Evolutionary conservation across 64 coral and sea anemone genomes (phyloP).

Genomic region (Catalaphyllia jardinei): DNA sequence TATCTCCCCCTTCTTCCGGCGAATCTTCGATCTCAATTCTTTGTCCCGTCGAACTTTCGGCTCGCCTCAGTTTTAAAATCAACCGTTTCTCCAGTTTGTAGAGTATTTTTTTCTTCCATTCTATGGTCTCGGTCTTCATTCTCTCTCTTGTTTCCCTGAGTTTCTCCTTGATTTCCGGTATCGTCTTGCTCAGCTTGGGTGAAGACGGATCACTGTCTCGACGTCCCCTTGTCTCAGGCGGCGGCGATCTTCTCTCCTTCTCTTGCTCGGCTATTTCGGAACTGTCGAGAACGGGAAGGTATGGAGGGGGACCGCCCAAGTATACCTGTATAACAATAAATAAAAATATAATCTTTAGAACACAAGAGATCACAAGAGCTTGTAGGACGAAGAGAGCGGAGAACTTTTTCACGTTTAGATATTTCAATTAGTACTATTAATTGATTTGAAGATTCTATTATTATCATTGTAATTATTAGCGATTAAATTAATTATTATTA

Average conservation of each 20-base stretch:
- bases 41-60: slow-evolving; percentile 19
- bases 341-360: too few species aligned
- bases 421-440: too few species aligned
- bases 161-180: slow-evolving; percentile 32
- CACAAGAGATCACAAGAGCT: too few species aligned
- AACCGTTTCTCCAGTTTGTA: slow-evolving; percentile 29
- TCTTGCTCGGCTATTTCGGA: neutral
- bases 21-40: slow-evolving; percentile 33
- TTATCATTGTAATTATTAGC: too few species aligned
- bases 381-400: too few species aligned
- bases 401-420: too few species aligned
- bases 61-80: slow-evolving; percentile 35
- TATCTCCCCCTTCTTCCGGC: neutral
- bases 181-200: neutral
- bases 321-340: too few species aligned
- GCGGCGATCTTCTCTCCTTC: neutral
- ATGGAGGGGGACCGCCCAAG: neutral
- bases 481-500: too few species aligned
- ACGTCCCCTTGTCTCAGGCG: neutral
- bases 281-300: neutral
- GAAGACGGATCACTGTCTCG: neutral
- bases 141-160: slow-evolving; percentile 51
- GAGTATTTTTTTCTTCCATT: slow-evolving; percentile 55
- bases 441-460: too few species aligned
- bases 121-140: slow-evolving; percentile 40